These are phyloP conservation scores for Ceratosolen fusciceps DNA, from an alignment of 1,140 invertebrate species.

Conservation along the genomic window DNA sequence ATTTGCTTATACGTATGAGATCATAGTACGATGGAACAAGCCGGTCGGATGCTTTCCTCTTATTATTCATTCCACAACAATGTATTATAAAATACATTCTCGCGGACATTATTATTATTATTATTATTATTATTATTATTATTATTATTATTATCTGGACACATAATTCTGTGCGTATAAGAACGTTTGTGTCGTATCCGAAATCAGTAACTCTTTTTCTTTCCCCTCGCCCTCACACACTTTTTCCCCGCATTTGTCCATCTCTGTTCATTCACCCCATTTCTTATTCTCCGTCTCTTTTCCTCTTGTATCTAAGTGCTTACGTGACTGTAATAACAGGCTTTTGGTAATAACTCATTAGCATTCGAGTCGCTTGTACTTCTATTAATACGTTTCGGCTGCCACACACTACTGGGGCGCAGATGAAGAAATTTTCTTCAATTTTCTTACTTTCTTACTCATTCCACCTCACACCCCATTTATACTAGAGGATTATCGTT, in stretches of 20 bases:
- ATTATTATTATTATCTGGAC: neutral
- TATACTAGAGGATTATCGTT: neutral
- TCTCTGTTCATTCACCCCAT: neutral
- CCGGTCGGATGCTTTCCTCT: too few species aligned
- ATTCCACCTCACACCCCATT: neutral
- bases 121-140: neutral
- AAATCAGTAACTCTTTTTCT: neutral
- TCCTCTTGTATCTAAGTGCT: neutral
- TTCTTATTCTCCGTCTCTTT: neutral
- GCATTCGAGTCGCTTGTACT: constrained; percentile 22
- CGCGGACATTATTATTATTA: neutral
- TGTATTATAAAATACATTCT: neutral
- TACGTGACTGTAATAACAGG: constrained; percentile 38
- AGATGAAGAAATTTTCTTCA: constrained; percentile 37
- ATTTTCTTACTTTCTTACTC: constrained; percentile 9
- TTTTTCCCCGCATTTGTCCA: neutral
- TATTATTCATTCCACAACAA: too few species aligned
- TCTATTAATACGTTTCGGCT: constrained; percentile 6
- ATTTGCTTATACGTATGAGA: neutral
- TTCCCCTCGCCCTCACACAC: neutral
- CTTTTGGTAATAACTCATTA: constrained; percentile 39
- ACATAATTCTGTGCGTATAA: neutral
- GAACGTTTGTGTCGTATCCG: neutral
- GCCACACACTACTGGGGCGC: neutral
- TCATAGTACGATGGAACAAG: neutral